Base-by-base conservation (phyloP, 2,888 invertebrate species). In the Polydrusus cervinus region DNA sequence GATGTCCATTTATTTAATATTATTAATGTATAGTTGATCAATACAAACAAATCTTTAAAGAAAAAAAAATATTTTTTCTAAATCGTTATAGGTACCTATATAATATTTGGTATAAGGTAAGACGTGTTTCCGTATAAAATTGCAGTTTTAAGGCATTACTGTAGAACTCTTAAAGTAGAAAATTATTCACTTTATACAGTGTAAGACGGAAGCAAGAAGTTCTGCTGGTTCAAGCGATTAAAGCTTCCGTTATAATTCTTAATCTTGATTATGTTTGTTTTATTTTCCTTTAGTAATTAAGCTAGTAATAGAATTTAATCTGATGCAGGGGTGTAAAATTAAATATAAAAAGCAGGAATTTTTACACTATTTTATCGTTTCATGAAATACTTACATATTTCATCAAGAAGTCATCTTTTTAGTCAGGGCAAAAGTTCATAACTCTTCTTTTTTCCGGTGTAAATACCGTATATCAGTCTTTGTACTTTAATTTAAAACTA, bases 211-310 rank as follows among this genome's bases (percentile, higher is more conserved):
- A 74, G 62, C 68, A 68, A 73, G 73, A 55, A 73, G n/a, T 62
- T 73, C 30, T 73, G 73, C 67, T 68, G 68, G 68, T 60, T 70
- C 61, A 16, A 64, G 65, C 74, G 57, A 70, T 74, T 74, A 74
- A 70, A 60, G 61, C 61, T 74, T 74, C 74, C 74, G 69, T 70
- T 69, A 74, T 69, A 74, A 69, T 70, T 74, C 70, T 49, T 47
- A 34, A 74, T 74, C 74, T 74, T 74, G 74, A 74, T 74, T 60
- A 70, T 74, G 74, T 70, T 74, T 74, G 73, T 74, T 74, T 74
- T 70, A 74, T 74, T 74, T 74, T 70, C 74, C 70, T 70, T 64
- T 25, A 49, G 74, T 49, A 74, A 70, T 74, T 74, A 74, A 74
- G 60, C 18, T 61, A 30, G 65, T 70, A 74, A 74, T 74, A 65